A percentile compares a stretch with the other conserved stretches of the same genome.
phyloP scores from a whole-genome alignment of 92 coral and sea anemone genomes.

The Diadumene lineata region DNA sequence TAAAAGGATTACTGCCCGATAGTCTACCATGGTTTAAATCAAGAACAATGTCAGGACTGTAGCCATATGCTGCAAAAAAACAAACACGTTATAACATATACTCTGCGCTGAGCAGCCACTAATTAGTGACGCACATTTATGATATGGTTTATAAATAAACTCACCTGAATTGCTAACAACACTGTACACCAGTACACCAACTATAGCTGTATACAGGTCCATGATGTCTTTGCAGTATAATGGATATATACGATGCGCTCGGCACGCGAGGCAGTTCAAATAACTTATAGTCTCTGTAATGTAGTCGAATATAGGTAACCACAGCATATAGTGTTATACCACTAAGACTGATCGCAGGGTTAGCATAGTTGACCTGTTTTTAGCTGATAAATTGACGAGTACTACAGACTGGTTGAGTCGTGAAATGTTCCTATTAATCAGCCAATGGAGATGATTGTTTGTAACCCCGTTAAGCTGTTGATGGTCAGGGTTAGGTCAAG shows the following conservation, averaged over 20 bases:
- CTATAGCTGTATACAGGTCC: neutral
- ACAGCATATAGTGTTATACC: too few relatives aligned
- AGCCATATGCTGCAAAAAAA: constrained; percentile 12
- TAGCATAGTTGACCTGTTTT: constrained; percentile 26
- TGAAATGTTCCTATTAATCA: constrained; percentile 5
- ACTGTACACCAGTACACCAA: neutral
- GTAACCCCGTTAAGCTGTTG: neutral
- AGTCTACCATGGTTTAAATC: constrained; percentile 59
- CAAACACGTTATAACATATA: too few relatives aligned
- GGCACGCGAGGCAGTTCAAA: neutral
- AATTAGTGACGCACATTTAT: too few relatives aligned
- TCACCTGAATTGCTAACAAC: neutral
- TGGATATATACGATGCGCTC: too few relatives aligned
- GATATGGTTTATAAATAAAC: neutral
- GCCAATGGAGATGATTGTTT: constrained; percentile 4
- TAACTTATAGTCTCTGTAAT: neutral
- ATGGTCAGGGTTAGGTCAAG: neutral
- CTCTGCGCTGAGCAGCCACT: too few relatives aligned
- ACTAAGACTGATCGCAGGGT: too few relatives aligned
- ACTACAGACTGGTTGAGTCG: constrained; percentile 22
- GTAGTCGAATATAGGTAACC: too few relatives aligned
- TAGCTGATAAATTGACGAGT: constrained; percentile 30
- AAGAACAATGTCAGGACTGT: constrained; percentile 54
- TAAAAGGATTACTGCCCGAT: constrained; percentile 44
- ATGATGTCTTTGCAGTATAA: too few relatives aligned